Conservation (phyloP, 2,797 vertebrate species). For the Semotilus atromaculatus region DNA sequence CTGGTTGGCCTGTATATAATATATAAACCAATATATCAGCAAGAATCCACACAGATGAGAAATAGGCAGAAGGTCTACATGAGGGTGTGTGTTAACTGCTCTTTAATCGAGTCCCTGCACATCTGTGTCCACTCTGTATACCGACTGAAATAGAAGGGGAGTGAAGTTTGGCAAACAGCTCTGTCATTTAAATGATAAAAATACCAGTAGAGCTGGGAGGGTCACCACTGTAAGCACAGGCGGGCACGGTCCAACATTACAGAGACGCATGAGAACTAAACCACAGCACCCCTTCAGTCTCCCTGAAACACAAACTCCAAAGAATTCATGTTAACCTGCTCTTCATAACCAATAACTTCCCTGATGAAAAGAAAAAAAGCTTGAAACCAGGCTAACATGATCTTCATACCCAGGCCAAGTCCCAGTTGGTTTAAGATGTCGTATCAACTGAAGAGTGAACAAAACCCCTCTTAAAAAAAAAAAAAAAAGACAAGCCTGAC, state of each 20-base stretch:
- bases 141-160: constrained; percentile 56
- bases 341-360: not conserved
- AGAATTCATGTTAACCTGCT: not conserved
- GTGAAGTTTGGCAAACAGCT: constrained; percentile 60
- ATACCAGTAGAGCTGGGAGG: constrained; percentile 59
- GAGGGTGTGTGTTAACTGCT: constrained; percentile 33
- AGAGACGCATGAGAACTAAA: constrained; percentile 32
- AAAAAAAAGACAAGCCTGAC: not conserved
- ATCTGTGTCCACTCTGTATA: constrained; percentile 63
- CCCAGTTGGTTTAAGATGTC: not conserved
- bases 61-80: constrained; percentile 22
- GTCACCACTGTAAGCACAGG: constrained; percentile 51
- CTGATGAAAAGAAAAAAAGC: not conserved
- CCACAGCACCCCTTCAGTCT: constrained; percentile 11
- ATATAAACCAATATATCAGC: not conserved
- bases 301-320: constrained; percentile 9
- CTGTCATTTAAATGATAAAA: constrained; percentile 68
- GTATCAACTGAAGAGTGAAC: not conserved
- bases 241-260: constrained; percentile 51
- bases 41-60: not conserved
- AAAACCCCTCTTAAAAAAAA: not conserved
- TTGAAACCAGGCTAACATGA: not conserved
- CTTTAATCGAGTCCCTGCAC: constrained; percentile 61
- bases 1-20: too few species aligned
- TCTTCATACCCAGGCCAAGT: not conserved